Evolutionary conservation across 2,888 invertebrate species (phyloP).

Genomic region (Drosophila meridiana): DNA sequence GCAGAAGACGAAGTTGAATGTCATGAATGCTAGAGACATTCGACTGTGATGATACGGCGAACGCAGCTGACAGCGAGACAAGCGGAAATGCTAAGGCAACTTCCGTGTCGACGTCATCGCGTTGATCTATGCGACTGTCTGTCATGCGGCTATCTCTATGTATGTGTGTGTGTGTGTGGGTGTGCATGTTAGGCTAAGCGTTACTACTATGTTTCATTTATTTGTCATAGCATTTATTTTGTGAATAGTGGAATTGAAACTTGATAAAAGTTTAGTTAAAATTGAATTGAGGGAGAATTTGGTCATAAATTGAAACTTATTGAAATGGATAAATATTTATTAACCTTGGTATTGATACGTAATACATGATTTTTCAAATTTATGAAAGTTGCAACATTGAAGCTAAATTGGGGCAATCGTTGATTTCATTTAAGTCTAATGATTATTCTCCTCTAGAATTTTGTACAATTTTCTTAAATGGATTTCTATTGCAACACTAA

Average conservation of each 20-base stretch:
- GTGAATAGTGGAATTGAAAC: slow-evolving; percentile 21
- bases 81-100: slow-evolving; percentile 70
- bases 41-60: slow-evolving; percentile 44
- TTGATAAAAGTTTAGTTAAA: neutral
- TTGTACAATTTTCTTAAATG: too few species aligned
- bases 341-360: neutral
- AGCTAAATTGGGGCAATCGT: too few species aligned
- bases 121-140: slow-evolving; percentile 60
- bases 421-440: too few species aligned
- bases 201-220: slow-evolving; percentile 53
- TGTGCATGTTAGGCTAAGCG: slow-evolving; percentile 30
- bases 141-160: slow-evolving; percentile 33
- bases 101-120: slow-evolving; percentile 68
- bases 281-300: neutral
- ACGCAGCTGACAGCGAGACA: slow-evolving; percentile 43
- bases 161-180: slow-evolving; percentile 1
- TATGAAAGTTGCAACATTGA: neutral
- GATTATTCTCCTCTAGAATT: too few species aligned
- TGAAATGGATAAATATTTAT: neutral
- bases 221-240: slow-evolving; percentile 41
- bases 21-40: slow-evolving; percentile 27
- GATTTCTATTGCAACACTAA: too few species aligned
- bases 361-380: neutral
- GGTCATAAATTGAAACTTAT: neutral
- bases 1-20: slow-evolving; percentile 20